These are phyloP conservation scores for Sciurus carolinensis DNA, from an alignment of 2,797 vertebrate species.

Conservation along the genomic window DNA sequence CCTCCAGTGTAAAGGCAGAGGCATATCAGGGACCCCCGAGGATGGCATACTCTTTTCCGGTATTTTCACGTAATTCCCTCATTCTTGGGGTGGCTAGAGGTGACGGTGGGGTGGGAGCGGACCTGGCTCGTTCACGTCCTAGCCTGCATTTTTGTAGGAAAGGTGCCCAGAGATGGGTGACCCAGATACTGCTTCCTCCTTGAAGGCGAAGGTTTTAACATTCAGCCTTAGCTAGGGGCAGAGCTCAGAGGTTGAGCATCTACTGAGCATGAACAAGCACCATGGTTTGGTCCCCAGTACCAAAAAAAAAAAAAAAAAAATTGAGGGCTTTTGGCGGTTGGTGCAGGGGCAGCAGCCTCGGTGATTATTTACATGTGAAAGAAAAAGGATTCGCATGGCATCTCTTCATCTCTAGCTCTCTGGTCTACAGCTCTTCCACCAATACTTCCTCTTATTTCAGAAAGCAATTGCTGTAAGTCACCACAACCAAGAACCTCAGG, in stretches of 20 bases:
- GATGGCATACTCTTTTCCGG: fast-evolving
- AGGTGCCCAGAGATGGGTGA: not conserved
- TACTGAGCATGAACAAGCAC: no score
- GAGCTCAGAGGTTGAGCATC: not conserved
- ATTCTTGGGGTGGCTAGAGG: not conserved
- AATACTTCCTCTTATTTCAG: not conserved
- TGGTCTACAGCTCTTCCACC: not conserved
- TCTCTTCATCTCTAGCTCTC: fast-evolving
- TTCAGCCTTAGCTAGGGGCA: not conserved
- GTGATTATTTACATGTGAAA: not conserved
- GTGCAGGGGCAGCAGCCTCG: not conserved
- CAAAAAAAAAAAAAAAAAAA: not conserved
- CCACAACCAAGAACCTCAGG: not conserved
- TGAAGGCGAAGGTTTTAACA: not conserved
- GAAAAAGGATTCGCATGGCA: not conserved
- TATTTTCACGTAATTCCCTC: not conserved
- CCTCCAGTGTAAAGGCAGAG: fast-evolving
- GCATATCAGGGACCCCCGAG: fast-evolving
- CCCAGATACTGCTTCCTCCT: not conserved
- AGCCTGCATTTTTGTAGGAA: not conserved
- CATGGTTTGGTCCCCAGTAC: not conserved
- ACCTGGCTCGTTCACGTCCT: not conserved
- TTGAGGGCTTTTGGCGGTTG: not conserved
- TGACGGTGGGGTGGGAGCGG: fast-evolving
- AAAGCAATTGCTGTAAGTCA: not conserved